Evolutionary conservation across 2,888 invertebrate species (phyloP).

Genomic region (Nebria brevicollis): DNA sequence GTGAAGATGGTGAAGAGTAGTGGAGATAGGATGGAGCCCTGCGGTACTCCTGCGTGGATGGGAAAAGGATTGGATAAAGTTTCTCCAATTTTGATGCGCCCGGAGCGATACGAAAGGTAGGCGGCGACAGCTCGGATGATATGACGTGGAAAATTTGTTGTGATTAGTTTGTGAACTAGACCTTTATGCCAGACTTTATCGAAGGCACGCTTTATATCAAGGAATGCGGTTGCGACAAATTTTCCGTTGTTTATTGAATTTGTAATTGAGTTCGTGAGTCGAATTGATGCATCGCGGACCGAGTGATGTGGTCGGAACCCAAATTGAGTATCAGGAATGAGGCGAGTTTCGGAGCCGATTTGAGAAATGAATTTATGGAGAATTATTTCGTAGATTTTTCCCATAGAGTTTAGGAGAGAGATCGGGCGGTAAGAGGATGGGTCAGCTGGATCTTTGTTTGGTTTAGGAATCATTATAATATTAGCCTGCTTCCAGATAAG

Average conservation of each 20-base stretch:
- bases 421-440: too few species aligned
- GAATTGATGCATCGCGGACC: too few species aligned
- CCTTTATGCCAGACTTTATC: neutral
- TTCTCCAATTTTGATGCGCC: neutral
- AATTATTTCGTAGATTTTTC: too few species aligned
- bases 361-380: too few species aligned
- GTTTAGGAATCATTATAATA: too few species aligned
- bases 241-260: neutral
- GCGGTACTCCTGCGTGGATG: neutral
- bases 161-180: neutral
- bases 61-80: neutral
- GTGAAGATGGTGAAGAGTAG: neutral
- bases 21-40: neutral
- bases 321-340: too few species aligned
- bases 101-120: neutral
- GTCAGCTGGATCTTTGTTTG: too few species aligned
- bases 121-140: neutral
- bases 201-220: neutral
- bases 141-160: neutral
- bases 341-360: too few species aligned
- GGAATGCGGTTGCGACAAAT: neutral
- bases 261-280: too few species aligned
- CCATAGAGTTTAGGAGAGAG: too few species aligned
- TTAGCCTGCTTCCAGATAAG: too few species aligned
- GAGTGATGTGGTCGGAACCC: too few species aligned